Percentiles rank a stretch among this genome's conserved stretches.
Conservation (phyloP, 2,888 invertebrate genomes). For the Parnassius apollo region DNA sequence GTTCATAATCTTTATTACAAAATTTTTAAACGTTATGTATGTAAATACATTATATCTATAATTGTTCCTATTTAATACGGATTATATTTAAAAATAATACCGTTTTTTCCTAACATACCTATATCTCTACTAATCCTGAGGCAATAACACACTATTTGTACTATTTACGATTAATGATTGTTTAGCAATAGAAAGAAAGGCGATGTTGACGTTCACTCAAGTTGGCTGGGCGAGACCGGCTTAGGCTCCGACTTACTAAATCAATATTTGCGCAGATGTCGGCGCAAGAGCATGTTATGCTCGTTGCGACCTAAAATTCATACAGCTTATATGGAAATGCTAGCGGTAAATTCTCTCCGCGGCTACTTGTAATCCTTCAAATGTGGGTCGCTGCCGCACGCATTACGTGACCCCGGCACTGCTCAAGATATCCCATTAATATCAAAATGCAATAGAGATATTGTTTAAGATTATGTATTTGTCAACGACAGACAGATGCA, state of each 20-base stretch:
- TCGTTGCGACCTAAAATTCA: constrained; percentile 80
- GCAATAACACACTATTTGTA: too few relatives aligned
- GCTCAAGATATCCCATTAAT: constrained; percentile 70
- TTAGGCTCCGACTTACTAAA: constrained; percentile 75
- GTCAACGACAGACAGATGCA: not conserved
- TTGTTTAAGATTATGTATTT: constrained; percentile 3
- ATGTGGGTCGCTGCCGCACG: constrained; percentile 78
- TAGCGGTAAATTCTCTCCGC: constrained; percentile 80
- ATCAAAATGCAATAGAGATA: constrained; percentile 36
- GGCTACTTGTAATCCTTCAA: constrained; percentile 79
- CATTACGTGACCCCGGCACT: constrained; percentile 70
- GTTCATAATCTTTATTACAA: too few relatives aligned
- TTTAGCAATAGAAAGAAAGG: constrained; percentile 37
- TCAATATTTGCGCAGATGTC: constrained; percentile 81
- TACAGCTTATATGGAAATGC: constrained; percentile 79
- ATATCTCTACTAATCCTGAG: too few relatives aligned
- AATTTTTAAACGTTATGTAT: too few relatives aligned
- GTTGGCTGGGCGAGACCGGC: constrained; percentile 48
- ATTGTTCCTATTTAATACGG: too few relatives aligned
- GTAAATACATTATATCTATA: too few relatives aligned
- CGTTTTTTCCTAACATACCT: too few relatives aligned
- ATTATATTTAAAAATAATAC: too few relatives aligned
- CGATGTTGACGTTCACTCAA: constrained; percentile 44
- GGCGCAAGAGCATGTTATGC: constrained; percentile 78
- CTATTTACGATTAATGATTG: constrained; percentile 29